Percentiles rank a stretch among this genome's conserved stretches.
Evolutionary conservation across 2,113 vertebrate genomes (phyloP).

Genomic region (Suricata suricatta): DNA sequence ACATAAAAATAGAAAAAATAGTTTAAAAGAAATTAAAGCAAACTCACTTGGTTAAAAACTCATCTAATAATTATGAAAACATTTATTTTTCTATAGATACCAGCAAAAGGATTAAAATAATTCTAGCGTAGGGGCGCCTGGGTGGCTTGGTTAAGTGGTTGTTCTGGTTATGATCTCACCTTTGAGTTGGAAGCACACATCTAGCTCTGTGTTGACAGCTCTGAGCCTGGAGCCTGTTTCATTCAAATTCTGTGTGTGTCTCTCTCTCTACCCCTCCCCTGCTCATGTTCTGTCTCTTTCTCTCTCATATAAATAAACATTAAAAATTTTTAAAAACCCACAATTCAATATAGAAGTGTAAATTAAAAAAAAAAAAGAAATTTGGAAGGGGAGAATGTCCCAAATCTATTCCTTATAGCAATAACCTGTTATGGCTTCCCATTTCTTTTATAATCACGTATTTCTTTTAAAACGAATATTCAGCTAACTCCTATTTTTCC

Average conservation of each 20-base stretch:
- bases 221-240: too few species aligned
- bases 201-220: too few species aligned
- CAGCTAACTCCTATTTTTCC: background rate
- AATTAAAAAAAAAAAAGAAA: too few species aligned
- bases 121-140: background rate
- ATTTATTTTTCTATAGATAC: background rate
- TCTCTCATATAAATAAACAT: too few species aligned
- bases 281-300: too few species aligned
- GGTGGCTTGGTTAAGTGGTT: too few species aligned
- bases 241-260: too few species aligned
- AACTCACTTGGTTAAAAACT: background rate
- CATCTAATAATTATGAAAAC: background rate
- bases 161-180: too few species aligned
- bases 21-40: background rate
- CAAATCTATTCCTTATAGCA: background rate
- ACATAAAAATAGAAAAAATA: background rate
- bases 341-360: background rate
- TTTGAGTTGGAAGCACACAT: too few species aligned
- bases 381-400: rapidly evolving
- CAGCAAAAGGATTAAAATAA: background rate
- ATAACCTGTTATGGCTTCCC: background rate
- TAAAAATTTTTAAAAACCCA: background rate
- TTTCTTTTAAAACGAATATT: background rate
- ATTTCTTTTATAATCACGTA: background rate
- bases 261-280: too few species aligned